These are phyloP conservation scores for Drosophila sp. DNA, from an alignment of 1,140 invertebrate genomes.

Conservation along the genomic window DNA sequence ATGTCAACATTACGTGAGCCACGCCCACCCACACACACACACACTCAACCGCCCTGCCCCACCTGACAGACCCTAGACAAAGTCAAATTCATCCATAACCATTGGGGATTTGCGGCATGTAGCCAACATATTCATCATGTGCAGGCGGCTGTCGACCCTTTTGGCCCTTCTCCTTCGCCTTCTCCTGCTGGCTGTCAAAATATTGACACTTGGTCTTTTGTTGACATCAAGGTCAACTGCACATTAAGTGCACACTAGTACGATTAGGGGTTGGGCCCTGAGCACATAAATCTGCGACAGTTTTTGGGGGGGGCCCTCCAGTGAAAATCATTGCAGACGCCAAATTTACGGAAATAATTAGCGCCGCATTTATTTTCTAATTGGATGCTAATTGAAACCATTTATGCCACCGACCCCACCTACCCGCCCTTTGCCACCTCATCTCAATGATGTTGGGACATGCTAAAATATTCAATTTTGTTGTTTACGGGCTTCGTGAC, in stretches of 20 bases:
- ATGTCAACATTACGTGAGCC: conserved; percentile 68
- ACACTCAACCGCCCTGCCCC: not conserved
- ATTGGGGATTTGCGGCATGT: conserved; percentile 66
- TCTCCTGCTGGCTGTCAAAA: conserved; percentile 61
- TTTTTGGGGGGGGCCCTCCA: conserved; percentile 17
- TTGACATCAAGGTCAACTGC: conserved; percentile 71
- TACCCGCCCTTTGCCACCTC: conserved; percentile 9
- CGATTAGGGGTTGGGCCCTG: conserved; percentile 4
- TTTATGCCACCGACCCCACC: conserved; percentile 24
- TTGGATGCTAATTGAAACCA: conserved; percentile 70
- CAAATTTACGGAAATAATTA: conserved; percentile 58
- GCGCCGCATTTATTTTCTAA: conserved; percentile 71
- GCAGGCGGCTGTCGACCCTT: conserved; percentile 3
- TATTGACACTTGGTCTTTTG: conserved; percentile 75
- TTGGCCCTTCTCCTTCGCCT: not conserved
- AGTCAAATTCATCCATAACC: conserved; percentile 63
- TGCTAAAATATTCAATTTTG: conserved; percentile 57
- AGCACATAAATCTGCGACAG: conserved; percentile 65
- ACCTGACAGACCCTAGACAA: conserved; percentile 8
- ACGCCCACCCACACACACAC: conserved; percentile 33
- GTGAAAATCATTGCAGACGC: conserved; percentile 31
- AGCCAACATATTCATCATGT: conserved; percentile 67
- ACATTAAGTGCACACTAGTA: conserved; percentile 67
- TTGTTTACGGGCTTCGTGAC: conserved; percentile 68
- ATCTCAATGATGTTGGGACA: conserved; percentile 25